Evolutionary conservation across 1,140 invertebrate species (phyloP).

Genomic region (Zaprionus africanus): DNA sequence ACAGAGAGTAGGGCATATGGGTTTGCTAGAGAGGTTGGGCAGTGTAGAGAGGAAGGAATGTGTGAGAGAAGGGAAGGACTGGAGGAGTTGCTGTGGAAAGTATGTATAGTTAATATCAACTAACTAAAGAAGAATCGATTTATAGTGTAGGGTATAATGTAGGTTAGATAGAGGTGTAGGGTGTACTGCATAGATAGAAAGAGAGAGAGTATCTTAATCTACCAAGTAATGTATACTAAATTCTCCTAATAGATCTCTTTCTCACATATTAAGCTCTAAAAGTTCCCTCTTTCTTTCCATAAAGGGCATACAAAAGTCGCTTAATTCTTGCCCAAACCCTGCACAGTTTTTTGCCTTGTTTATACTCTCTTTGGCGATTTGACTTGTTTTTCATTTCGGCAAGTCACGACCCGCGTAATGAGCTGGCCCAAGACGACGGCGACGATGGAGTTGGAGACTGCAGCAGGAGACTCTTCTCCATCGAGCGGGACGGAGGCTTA

Average conservation of each 20-base stretch:
- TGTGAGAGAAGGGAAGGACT: not conserved
- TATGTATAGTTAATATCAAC: not conserved
- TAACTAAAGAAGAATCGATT: fast-evolving
- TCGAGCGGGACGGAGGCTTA: constrained; percentile 44
- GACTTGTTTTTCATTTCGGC: constrained; percentile 82
- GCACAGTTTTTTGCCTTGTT: constrained; percentile 48
- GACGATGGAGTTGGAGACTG: constrained; percentile 3
- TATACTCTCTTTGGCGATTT: constrained; percentile 59
- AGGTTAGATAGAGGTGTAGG: not conserved
- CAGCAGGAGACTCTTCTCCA: constrained; percentile 22
- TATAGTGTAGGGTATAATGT: not conserved
- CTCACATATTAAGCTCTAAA: not conserved
- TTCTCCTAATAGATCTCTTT: not conserved
- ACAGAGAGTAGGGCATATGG: not conserved
- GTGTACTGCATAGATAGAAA: not conserved
- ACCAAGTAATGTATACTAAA: no score
- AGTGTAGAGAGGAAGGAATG: not conserved
- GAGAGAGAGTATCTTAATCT: not conserved
- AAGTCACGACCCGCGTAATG: constrained; percentile 82
- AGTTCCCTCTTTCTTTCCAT: not conserved
- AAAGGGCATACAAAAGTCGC: not conserved
- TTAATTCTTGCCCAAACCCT: not conserved
- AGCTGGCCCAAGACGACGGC: constrained; percentile 42
- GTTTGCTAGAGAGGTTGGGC: no score
- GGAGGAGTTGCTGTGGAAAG: not conserved